Evolutionary conservation across 1,140 invertebrate genomes (phyloP), one percentile per base, ranked within the genome.

Genomic region (Mycetomoellerius zeteki): DNA sequence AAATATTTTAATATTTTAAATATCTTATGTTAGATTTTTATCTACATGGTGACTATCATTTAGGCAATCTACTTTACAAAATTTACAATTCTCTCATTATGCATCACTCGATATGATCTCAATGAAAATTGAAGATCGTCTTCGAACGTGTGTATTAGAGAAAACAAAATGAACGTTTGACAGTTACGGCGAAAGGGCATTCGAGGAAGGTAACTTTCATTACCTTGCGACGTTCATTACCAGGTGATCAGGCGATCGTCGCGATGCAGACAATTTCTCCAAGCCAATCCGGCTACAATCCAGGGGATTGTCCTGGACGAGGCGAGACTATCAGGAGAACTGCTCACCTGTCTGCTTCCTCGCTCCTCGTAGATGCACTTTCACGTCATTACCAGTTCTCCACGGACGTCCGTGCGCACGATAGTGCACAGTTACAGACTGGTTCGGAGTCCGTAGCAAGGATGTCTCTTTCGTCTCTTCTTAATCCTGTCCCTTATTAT

Each of bases 371-470:
- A 85, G 88, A 93, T 94, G 93, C 93, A 94, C 94, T 94, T 94
- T 94, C 94, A 94, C 93, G 92, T 93, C 86, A 90, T 91, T 93
- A 91, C 86, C 90, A 89, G 87, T 91, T 93, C 82, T 90, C 87
- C 84, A 69, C 50, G 37, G 43, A 21, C 56, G 58, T 47, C 50
- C 33, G 24, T 60, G 52, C n/a, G 24, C 67, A 33, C 85, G 67
- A 58, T 10, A 47, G 50, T 27, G 19, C 85, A 81, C 69, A 64
- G 37, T 86, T 82, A 67, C 54, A 30, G 54, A 82, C 47, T 72
- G 14, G 14, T 50, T 3, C 47, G 47, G 10, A 67, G 60, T 75
- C 58, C 65, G 52, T 37, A 81, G 77, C 77, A 84, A 84, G 78
- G 77, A 87, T 64, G 64, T 71, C 37, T 62, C 52, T 14, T 65